Evolutionary conservation across 2,888 invertebrate species (phyloP).

Genomic region (Seira ritae): DNA sequence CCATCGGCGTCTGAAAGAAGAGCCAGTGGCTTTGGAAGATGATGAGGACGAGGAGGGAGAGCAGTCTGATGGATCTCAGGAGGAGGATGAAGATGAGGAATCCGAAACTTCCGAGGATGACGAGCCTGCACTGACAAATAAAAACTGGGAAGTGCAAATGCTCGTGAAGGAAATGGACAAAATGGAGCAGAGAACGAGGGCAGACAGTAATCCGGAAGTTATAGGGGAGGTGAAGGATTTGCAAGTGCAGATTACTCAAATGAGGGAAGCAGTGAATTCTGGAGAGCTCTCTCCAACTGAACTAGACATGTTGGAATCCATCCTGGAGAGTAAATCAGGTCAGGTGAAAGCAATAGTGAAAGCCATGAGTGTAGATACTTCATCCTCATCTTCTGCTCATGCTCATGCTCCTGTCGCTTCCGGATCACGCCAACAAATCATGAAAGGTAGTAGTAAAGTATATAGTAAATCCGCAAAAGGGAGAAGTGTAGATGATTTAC

Average conservation of each 20-base stretch:
- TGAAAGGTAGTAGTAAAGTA: neutral
- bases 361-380: constrained; percentile 72
- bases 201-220: constrained; percentile 72
- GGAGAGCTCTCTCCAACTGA: constrained; percentile 73
- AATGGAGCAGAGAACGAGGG: constrained; percentile 68
- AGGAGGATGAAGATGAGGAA: constrained; percentile 73
- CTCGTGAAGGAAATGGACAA: constrained; percentile 84
- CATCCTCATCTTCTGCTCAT: neutral
- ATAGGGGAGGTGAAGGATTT: constrained; percentile 71
- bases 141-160: constrained; percentile 86
- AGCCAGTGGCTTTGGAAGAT: constrained; percentile 47
- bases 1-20: constrained; percentile 54
- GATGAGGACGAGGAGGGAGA: constrained; percentile 65
- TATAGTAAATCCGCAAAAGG: constrained; percentile 41
- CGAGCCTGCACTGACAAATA: constrained; percentile 68
- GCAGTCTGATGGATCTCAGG: constrained; percentile 26
- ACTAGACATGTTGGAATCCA: constrained; percentile 74
- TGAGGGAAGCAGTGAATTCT: constrained; percentile 70
- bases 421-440: neutral
- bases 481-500: constrained; percentile 68
- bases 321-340: constrained; percentile 71
- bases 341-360: constrained; percentile 72
- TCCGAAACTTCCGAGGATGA: constrained; percentile 35
- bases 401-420: constrained; percentile 6
- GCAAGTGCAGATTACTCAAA: constrained; percentile 72